Conservation (phyloP, 2,888 invertebrate genomes). For the Eristalis intricaria region DNA sequence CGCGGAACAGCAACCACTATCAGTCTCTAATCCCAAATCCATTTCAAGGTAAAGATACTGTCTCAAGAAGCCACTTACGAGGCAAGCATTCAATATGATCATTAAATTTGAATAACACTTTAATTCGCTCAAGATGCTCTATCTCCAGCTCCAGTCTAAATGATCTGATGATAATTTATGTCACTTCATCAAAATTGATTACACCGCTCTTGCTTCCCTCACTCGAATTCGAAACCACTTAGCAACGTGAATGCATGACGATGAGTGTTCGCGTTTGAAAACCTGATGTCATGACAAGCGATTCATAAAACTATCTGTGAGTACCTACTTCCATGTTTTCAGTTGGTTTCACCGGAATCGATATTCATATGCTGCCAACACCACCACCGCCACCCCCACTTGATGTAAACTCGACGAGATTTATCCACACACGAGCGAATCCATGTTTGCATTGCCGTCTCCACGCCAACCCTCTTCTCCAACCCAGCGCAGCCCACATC, state of each 20-base stretch:
- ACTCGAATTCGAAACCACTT: background rate
- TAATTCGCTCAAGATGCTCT: background rate
- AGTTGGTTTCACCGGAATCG: background rate
- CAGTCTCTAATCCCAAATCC: too few relatives aligned
- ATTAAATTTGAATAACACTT: background rate
- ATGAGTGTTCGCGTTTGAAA: background rate
- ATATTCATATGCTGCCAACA: background rate
- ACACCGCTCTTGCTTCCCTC: background rate
- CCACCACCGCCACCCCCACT: background rate
- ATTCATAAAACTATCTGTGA: background rate
- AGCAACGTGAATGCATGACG: too few relatives aligned
- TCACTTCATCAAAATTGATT: background rate
- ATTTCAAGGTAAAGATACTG: too few relatives aligned
- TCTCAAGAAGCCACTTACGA: too few relatives aligned
- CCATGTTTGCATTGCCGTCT: background rate
- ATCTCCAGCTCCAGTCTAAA: background rate
- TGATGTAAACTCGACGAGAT: background rate
- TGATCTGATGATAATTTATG: background rate
- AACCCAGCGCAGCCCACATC: background rate
- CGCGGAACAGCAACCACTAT: too few relatives aligned
- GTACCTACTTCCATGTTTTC: background rate
- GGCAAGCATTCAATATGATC: too few relatives aligned
- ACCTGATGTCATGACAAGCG: background rate
- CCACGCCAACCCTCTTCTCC: too few relatives aligned
- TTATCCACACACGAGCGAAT: background rate